Evolutionary conservation across 2,797 vertebrate species (phyloP), one percentile per base, ranked within the genome.

Genomic region (Syngnathus acus): DNA sequence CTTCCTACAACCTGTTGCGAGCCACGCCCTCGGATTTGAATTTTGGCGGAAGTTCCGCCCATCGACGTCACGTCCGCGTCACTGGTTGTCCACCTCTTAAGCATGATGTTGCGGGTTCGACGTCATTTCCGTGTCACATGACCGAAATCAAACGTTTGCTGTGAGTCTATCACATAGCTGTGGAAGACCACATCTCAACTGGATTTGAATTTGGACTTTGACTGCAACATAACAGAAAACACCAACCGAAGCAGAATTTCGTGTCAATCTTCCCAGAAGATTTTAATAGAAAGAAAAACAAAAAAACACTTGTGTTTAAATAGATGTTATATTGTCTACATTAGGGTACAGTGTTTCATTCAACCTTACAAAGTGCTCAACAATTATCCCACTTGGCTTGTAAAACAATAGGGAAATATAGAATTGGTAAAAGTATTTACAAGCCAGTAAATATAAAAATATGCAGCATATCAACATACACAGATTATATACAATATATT

Each of bases 1-100:
- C 0, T 26, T 2, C 2, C 1, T 2, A 2, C 26, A 2, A 0
- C 2, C 26, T 2, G 2, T 26, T 2, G 1, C 0, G 1, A 26
- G 2, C 26, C 1, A 26, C 1, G 2, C 26, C 2, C 26, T 2
- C 2, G 26, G 26, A 26, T 26, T 26, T 26, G 1, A 26, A 26
- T 26, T 26, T 26, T 26, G 26, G 26, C 26, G 26, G 26, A 26
- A 26, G 1, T 26, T 26, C 26, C 26, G 26, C 26, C 26, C 26
- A 26, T 26, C 0, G 26, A 2, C 26, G 26, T 26, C 26, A 26
- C 1, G 1, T 26, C 1, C 2, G 26, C 26, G 26, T 26, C 26
- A 26, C 26, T 26, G 26, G 1, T 1, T 26, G 26, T 32, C 26
- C 26, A 2, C 26, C 2, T 32, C 0, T 2, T 3, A 3, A 2